A percentile compares a stretch with the other conserved stretches of the same genome.
These are phyloP conservation scores for Ictidomys tridecemlineatus DNA, from an alignment of 2,113 vertebrate species.

Conservation along the genomic window DNA sequence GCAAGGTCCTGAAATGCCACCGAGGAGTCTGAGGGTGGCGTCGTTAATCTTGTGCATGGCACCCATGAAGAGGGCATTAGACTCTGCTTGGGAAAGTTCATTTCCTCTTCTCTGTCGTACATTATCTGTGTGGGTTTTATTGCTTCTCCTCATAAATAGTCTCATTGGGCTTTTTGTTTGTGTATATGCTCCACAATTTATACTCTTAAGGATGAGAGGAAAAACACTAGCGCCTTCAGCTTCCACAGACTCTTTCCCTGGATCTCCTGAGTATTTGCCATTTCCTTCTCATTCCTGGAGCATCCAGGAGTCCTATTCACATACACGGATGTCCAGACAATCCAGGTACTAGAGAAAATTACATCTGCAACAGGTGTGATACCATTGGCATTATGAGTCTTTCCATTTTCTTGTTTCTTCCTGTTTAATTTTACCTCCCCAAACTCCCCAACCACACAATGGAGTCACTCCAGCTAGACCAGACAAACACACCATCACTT, in stretches of 20 bases:
- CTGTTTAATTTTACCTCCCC: not conserved
- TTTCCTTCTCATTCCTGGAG: not conserved
- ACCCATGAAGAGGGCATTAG: not conserved
- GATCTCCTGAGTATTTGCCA: not conserved
- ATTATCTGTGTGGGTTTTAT: conserved; percentile 76
- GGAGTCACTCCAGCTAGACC: not conserved
- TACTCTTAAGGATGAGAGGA: conserved; percentile 37
- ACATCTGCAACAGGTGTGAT: not conserved
- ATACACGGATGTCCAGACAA: not conserved
- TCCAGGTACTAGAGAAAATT: not conserved
- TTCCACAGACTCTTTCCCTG: not conserved
- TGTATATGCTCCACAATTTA: conserved; percentile 63
- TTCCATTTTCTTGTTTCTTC: conserved; percentile 29
- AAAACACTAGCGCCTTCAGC: conserved; percentile 31
- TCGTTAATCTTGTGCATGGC: conserved; percentile 83
- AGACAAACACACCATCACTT: not conserved
- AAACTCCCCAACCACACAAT: not conserved
- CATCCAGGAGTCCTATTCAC: not conserved
- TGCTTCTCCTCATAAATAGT: conserved; percentile 71
- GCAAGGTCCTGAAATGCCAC: conserved; percentile 85
- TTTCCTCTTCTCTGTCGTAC: conserved; percentile 65
- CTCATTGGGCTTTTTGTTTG: conserved; percentile 74
- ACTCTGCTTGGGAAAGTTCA: conserved; percentile 59
- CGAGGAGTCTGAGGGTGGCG: conserved; percentile 85
- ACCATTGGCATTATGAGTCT: not conserved